Percentiles rank a stretch among this genome's conserved stretches.
These are phyloP conservation scores for Sylvilagus bachmani DNA, from an alignment of 2,113 vertebrate species.

Conservation along the genomic window DNA sequence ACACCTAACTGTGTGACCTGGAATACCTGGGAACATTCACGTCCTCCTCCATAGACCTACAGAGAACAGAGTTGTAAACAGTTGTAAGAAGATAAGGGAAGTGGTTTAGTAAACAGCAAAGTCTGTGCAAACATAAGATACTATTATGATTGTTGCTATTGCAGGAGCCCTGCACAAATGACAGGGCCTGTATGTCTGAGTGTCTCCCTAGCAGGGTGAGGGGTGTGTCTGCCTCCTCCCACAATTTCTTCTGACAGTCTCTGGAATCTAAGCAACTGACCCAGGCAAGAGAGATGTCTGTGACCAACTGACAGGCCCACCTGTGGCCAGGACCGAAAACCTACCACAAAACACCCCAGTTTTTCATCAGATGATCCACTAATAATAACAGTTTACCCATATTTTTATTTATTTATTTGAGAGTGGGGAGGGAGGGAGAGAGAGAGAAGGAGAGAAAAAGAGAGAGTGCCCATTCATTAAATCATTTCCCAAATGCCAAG, in stretches of 20 bases:
- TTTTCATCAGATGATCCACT: background rate
- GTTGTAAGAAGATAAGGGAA: constrained; percentile 48
- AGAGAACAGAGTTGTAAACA: constrained; percentile 51
- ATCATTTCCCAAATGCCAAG: no score
- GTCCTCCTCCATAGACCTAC: constrained; percentile 20
- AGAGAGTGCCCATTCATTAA: no score
- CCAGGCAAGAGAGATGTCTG: background rate
- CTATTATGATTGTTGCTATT: constrained; percentile 29
- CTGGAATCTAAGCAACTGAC: background rate
- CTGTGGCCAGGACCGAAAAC: background rate
- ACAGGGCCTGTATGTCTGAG: background rate
- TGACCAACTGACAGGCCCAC: background rate
- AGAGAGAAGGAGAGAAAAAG: no score
- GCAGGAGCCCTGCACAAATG: background rate
- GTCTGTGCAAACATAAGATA: background rate
- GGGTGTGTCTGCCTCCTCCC: background rate
- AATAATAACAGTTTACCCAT: background rate
- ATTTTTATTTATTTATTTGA: constrained; percentile 13
- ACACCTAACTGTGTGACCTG: constrained; percentile 31
- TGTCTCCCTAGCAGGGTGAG: background rate
- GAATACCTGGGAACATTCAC: constrained; percentile 64
- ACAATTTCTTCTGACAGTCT: background rate
- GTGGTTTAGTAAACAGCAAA: constrained; percentile 7
- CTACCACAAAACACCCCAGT: background rate
- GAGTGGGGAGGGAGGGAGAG: background rate